Base-by-base conservation (phyloP, 2,888 invertebrate genomes). In the Orchestes rusci region DNA sequence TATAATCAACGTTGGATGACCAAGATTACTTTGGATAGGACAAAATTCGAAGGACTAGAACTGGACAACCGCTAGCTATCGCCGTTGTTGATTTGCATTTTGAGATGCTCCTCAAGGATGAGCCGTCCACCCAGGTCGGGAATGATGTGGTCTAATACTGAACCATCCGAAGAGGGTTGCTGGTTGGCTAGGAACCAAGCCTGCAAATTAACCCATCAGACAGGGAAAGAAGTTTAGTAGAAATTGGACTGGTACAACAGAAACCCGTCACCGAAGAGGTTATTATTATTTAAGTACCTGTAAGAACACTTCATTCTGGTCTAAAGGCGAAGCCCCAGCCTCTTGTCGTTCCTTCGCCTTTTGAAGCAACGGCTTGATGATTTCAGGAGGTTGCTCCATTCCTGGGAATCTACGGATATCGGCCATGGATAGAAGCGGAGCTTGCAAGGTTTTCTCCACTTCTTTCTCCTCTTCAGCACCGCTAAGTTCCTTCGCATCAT, bases 381-480 rank as follows among this genome's bases (percentile, higher is more conserved):
- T 72, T 45, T 76, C 76, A 2, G 70, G 63, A 33, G 69, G 67
- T 52, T 70, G 68, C 51, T 74, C 73, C 54, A 73, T 63, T 43
- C 70, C 70, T 12, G 76, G 71, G 53, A 77, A 71, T 32, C 76
- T 66, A 44, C 77, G 62, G 59, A 79, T 70, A 64, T 80, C 76
- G 59, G 78, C 75, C 61, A 76, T 67, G 34, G 75, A 73, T 42
- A 77, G 63, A 53, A 76, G 59, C 20, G 76, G 76, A 55, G 72
- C 73, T 60, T 73, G 69, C 51, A 76, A 62, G 19, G 73, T 74
- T 59, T 74, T 74, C 58, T 75, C 76, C 40, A 73, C 75, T 63
- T 76, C 75, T 59, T 76, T 76, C 58, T 76, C 74, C 59, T 77
- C 76, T 58, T 76, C 75, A 39, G 75, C 73, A 16, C 73, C 74